Evolutionary conservation across 1,140 invertebrate species (phyloP).

Genomic region (Zaprionus inermis): DNA sequence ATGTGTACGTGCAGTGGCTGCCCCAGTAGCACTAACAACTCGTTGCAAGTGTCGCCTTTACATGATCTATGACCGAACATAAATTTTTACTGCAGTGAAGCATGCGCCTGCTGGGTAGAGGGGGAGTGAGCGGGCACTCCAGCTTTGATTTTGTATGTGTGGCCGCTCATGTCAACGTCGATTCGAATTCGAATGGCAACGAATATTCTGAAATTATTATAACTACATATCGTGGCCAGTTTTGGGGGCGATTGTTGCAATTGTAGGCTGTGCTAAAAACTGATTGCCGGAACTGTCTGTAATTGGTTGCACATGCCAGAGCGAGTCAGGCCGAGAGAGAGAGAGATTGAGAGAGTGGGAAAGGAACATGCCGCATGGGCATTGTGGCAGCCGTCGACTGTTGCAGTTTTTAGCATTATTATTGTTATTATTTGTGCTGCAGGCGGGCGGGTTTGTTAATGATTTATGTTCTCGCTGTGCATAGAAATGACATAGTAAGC

Average conservation of each 20-base stretch:
- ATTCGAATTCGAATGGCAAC: constrained; percentile 72
- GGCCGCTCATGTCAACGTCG: constrained; percentile 43
- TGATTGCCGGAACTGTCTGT: constrained; percentile 76
- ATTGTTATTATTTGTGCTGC: constrained; percentile 78
- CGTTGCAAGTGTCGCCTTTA: constrained; percentile 54
- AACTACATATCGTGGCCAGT: constrained; percentile 57
- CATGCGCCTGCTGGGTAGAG: constrained; percentile 6
- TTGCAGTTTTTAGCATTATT: constrained; percentile 79
- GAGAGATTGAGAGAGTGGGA: not conserved
- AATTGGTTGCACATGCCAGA: constrained; percentile 69
- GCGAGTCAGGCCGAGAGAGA: not conserved
- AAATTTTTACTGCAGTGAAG: constrained; percentile 72
- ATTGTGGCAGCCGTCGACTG: constrained; percentile 64
- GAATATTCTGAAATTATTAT: constrained; percentile 70
- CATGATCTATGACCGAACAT: constrained; percentile 73
- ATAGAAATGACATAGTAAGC: constrained; percentile 71
- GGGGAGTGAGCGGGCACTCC: not conserved
- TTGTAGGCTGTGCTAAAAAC: constrained; percentile 65
- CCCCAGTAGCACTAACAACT: constrained; percentile 38
- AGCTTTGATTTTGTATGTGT: constrained; percentile 20
- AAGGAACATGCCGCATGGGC: constrained; percentile 56
- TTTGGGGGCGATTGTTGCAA: constrained; percentile 29
- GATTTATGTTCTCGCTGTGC: constrained; percentile 79
- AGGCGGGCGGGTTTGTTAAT: constrained; percentile 61
- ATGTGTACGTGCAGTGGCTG: constrained; percentile 9